phyloP scores from a whole-genome alignment of 1,140 invertebrate genomes.

The Temnothorax curvispinosus region DNA sequence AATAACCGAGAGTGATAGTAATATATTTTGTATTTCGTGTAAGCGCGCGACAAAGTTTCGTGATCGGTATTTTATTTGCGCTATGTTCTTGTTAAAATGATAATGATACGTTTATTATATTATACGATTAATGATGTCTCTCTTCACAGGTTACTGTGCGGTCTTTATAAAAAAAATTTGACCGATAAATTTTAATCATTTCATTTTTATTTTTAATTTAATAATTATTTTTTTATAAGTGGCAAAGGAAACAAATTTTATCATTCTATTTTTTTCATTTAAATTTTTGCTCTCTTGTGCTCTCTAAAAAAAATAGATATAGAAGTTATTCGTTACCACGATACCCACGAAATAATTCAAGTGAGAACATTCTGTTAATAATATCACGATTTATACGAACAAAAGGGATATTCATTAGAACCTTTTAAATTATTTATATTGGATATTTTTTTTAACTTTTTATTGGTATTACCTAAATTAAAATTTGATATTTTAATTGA shows the following conservation, averaged over 20 bases:
- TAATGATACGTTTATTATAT: conserved; percentile 4
- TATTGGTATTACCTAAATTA: background rate
- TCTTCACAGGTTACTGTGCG: background rate
- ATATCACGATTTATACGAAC: background rate
- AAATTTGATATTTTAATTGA: conserved; percentile 42
- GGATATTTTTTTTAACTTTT: conserved; percentile 12
- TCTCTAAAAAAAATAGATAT: conserved; percentile 32
- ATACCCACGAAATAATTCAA: background rate
- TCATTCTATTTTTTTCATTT: background rate
- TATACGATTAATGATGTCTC: background rate
- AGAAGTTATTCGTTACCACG: conserved; percentile 9
- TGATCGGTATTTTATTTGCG: conserved; percentile 33
- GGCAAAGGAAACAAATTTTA: background rate
- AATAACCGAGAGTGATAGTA: conserved; percentile 71
- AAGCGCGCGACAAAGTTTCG: background rate
- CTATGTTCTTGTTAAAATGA: conserved; percentile 24
- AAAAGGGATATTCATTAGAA: background rate
- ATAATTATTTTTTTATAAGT: background rate
- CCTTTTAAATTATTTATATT: conserved; percentile 43
- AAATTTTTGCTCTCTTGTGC: conserved; percentile 14
- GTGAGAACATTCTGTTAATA: background rate
- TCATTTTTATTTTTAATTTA: background rate
- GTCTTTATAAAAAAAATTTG: background rate
- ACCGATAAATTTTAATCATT: background rate
- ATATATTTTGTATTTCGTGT: conserved; percentile 68